Evolutionary conservation across 2,888 invertebrate genomes (phyloP), one percentile per base, ranked within the genome.

Genomic region (Synergus japonicus): DNA sequence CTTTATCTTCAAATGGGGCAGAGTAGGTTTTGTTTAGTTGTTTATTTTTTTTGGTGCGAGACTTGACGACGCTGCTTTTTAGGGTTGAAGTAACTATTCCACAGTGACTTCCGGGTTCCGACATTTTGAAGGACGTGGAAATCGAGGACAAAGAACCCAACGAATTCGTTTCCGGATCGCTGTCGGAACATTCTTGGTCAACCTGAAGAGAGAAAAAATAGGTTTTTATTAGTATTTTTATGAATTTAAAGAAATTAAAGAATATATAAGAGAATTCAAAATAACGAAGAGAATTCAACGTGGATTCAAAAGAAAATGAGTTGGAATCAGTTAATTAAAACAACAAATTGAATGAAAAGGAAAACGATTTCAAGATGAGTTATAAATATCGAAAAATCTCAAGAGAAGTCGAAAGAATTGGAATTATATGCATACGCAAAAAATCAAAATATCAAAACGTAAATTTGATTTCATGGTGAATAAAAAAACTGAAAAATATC

Each of bases 91-190:
- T 83, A 18, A 49, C 79, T 1, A 29, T 78, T 0, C 82, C 85
- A 4, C 77, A 79, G 7, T 86, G 86, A 81, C 83, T 83, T 46
- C 69, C 81, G 73, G 83, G 87, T 65, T 88, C 88, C 0, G 85
- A 83, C 5, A 84, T 86, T 46, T 87, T 85, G 37, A 78, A 78
- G 1, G 87, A 89, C 3, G 84, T 78, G 7, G 85, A 84, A 7
- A 82, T 86, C 0, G 85, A 86, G 12, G 82, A 76, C 43, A 58
- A 76, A 10, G 83, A 76, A n/a, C 54, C 78, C 78, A 66, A 77
- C 65, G 60, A 29, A 66, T 60, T 67, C 77, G 9, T 49, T 64
- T 54, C 69, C 76, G 3, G n/a, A 46, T 44, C 58, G 78, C 64
- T 12, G 46, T 46, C 15, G 8, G 15, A 8, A 29, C 29, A 12